Evolutionary conservation across 2,888 invertebrate genomes (phyloP).

Genomic region (Agriopis leucophaearia): DNA sequence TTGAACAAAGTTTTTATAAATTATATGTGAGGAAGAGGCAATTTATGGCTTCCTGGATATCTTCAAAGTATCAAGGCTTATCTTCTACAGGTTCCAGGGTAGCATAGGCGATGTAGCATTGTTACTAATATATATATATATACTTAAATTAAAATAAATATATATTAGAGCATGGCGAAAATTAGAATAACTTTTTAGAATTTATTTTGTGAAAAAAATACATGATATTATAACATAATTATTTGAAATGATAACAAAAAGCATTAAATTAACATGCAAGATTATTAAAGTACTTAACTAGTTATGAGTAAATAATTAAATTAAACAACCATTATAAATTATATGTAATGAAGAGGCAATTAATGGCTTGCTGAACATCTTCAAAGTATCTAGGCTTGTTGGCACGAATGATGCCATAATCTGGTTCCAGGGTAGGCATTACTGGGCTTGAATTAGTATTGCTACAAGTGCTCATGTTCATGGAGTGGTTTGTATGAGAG

Average conservation of each 20-base stretch:
- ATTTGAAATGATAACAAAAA: too few species aligned
- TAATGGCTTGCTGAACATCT: conserved; percentile 77
- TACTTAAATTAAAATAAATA: too few species aligned
- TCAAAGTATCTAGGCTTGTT: conserved; percentile 77
- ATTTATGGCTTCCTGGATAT: conserved; percentile 76
- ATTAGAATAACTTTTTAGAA: too few species aligned
- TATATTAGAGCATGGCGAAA: too few species aligned
- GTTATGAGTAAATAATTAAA: background rate
- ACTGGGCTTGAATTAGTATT: conserved; percentile 37
- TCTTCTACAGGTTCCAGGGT: conserved; percentile 76
- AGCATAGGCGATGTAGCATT: too few species aligned
- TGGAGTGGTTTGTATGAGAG: conserved; percentile 61
- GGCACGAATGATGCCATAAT: conserved; percentile 73
- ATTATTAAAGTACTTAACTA: background rate
- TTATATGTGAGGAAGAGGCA: conserved; percentile 74
- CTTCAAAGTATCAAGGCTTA: conserved; percentile 76
- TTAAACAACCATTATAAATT: conserved; percentile 58
- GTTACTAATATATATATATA: too few species aligned
- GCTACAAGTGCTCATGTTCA: conserved; percentile 50
- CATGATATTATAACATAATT: too few species aligned
- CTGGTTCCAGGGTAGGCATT: conserved; percentile 74
- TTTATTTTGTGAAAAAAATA: too few species aligned
- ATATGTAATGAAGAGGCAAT: conserved; percentile 72
- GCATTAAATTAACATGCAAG: background rate
- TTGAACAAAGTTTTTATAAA: conserved; percentile 55